phyloP scores from a whole-genome alignment of 2,888 invertebrate species.

The Stenoptilia bipunctidactyla region DNA sequence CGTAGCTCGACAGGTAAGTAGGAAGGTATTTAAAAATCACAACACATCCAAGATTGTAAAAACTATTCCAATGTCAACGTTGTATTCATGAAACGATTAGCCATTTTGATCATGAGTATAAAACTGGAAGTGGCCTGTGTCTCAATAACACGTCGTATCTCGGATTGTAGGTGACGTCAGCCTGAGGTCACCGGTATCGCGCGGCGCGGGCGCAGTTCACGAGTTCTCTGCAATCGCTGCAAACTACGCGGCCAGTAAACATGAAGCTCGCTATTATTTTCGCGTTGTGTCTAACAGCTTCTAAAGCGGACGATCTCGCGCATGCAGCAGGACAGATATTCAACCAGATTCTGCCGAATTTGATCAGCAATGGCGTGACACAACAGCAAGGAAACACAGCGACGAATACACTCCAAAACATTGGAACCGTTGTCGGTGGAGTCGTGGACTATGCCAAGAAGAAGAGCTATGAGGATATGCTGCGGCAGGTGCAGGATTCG shows the following conservation, averaged over 20 bases:
- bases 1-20: too few relatives aligned
- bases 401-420: conserved; percentile 47
- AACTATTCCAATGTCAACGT: neutral
- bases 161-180: conserved; percentile 49
- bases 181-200: conserved; percentile 55
- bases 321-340: conserved; percentile 60
- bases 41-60: too few relatives aligned
- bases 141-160: conserved; percentile 44
- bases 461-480: conserved; percentile 56
- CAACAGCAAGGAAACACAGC: conserved; percentile 52
- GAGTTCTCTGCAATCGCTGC: conserved; percentile 54
- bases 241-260: conserved; percentile 36
- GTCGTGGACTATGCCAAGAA: conserved; percentile 62
- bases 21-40: too few relatives aligned
- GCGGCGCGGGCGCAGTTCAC: conserved; percentile 41
- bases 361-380: conserved; percentile 47
- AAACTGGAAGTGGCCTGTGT: conserved; percentile 51
- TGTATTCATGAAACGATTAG: neutral
- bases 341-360: conserved; percentile 51
- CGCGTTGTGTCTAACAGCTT: conserved; percentile 32
- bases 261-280: conserved; percentile 46
- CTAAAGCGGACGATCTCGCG: conserved; percentile 47
- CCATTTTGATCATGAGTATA: conserved; percentile 9
- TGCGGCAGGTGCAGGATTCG: conserved; percentile 54
- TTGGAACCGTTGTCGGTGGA: conserved; percentile 60